Base-by-base conservation (phyloP, 2,113 vertebrate species). In the Ageneiosus marmoratus region DNA sequence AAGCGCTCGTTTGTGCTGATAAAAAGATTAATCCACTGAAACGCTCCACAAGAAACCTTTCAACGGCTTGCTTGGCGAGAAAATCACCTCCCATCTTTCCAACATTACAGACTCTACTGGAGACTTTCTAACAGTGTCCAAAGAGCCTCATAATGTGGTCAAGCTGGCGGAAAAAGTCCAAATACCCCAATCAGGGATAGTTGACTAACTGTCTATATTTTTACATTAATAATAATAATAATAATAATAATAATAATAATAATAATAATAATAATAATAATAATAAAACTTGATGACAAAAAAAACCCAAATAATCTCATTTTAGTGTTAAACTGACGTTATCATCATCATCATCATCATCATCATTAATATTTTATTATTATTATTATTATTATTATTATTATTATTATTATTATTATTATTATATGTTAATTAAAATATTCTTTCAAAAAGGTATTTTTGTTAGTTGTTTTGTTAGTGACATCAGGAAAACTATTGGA, bases 11-110 rank as follows among this genome's bases (percentile, higher is more conserved):
- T 93, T 92, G 79, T 91, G 89, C 83, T 84, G 91, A 86, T 81
- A 86, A 88, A 90, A 89, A 78, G 27, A 69, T 20, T 60, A 70
- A 70, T 80, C 29, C 70, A 37, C 8, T 73, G 92, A 92, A 91
- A 90, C 91, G 90, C 92, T 87, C 90, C 83, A 27, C 53, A 91
- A 91, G 91, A 91, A 93, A 92, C 94, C 94, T 94, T 93, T 92
- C 89, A 88, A 90, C 92, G 83, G 78, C 77, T 63, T 53, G 51
- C 77, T 83, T 63, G 82, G 67, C 41, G 75, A 79, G 58, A 74
- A 82, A 81, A 85, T 63, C 46, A 29, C 60, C 76, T 53, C 44
- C n/a, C 27, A 53, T 63, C 75, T 50, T n/a, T 69, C 20, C 62
- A 80, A 24, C 27, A 12, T 20, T 69, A 46, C 51, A 72, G 37